These are phyloP conservation scores for Hycleus phaleratus DNA, from an alignment of 1,140 invertebrate genomes.

Conservation along the genomic window DNA sequence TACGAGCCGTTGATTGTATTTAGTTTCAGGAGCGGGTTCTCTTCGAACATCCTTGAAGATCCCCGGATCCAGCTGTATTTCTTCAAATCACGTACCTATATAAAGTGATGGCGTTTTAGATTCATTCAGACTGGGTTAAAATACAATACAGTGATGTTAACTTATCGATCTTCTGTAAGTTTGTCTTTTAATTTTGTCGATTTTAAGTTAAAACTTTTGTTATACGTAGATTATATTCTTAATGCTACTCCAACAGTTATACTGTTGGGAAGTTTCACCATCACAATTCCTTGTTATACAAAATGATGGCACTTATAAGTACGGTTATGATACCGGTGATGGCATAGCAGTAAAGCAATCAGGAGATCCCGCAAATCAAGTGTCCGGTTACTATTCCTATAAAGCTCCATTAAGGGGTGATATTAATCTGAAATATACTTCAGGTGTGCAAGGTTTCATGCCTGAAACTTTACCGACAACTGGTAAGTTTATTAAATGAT, in stretches of 20 bases:
- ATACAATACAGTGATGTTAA: no score
- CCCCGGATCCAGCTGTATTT: slow-evolving; percentile 5
- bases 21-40: no score
- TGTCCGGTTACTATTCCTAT: slow-evolving; percentile 20
- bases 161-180: no score
- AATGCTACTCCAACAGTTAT: no score
- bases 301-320: slow-evolving; percentile 22
- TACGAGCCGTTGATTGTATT: no score
- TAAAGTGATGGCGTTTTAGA: slow-evolving; percentile 7
- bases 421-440: slow-evolving; percentile 20
- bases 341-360: slow-evolving; percentile 9
- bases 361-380: slow-evolving; percentile 22
- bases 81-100: slow-evolving; percentile 1
- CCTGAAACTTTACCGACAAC: slow-evolving; percentile 3
- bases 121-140: neutral
- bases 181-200: no score
- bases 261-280: slow-evolving; percentile 13
- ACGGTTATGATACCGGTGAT: slow-evolving; percentile 28
- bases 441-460: slow-evolving; percentile 19
- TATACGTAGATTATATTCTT: no score
- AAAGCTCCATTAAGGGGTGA: slow-evolving; percentile 10
- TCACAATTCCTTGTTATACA: slow-evolving; percentile 19
- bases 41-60: slow-evolving; percentile 5
- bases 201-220: no score
- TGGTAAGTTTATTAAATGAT: neutral